Evolutionary conservation across 2,113 vertebrate species (phyloP).

Genomic region (Etheostoma spectabile): DNA sequence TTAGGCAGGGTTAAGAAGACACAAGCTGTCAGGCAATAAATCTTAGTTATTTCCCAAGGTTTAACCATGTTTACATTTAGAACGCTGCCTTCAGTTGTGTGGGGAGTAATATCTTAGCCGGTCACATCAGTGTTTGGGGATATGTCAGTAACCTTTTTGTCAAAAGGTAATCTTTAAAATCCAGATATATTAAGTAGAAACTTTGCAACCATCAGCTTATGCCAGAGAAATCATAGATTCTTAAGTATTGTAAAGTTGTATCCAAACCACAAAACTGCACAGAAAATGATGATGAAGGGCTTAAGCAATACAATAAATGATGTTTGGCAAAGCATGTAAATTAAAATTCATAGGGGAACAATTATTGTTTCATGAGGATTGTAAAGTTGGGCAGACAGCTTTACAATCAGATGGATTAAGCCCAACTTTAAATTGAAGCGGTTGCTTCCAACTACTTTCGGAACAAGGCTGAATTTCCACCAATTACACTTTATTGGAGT

Average conservation of each 20-base stretch:
- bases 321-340: neutral
- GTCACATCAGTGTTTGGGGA: constrained; percentile 18
- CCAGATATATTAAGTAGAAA: neutral
- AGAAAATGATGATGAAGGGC: neutral
- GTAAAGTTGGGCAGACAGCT: neutral
- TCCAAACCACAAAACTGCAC: neutral
- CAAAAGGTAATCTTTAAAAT: constrained; percentile 23
- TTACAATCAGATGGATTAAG: neutral
- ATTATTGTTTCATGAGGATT: neutral
- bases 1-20: constrained; percentile 61
- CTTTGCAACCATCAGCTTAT: neutral
- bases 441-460: neutral
- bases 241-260: neutral
- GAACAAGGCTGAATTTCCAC: neutral
- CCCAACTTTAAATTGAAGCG: neutral
- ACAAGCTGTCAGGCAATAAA: constrained; percentile 68
- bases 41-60: constrained; percentile 63
- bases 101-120: constrained; percentile 21
- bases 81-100: constrained; percentile 27
- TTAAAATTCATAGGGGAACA: neutral
- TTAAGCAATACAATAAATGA: neutral
- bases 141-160: constrained; percentile 28
- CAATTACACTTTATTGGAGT: neutral
- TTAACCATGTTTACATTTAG: constrained; percentile 56
- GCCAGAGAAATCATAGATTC: neutral